Conservation (phyloP, 2,888 invertebrate species). For the Diaphora mendica region DNA sequence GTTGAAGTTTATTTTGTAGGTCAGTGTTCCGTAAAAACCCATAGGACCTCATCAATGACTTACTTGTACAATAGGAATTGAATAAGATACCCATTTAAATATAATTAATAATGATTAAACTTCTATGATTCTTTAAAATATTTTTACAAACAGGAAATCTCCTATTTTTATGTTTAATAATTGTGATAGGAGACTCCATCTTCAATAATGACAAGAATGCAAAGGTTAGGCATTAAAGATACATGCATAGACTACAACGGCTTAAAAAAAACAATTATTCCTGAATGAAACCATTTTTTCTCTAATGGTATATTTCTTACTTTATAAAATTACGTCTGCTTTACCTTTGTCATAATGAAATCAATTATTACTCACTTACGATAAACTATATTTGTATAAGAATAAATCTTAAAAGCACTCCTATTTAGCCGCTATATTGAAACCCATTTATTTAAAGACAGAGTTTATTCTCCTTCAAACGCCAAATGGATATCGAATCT, state of each 20-base stretch:
- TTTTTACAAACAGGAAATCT: no score
- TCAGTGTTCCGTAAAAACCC: slow-evolving; percentile 6
- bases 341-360: background rate
- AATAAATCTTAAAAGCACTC: background rate
- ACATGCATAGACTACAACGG: background rate
- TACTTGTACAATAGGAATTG: background rate
- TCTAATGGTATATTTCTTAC: background rate
- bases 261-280: background rate
- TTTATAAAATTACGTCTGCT: background rate
- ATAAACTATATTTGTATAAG: background rate
- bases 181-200: no score
- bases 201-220: no score
- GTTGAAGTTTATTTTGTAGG: slow-evolving; percentile 19
- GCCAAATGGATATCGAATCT: slow-evolving; percentile 8
- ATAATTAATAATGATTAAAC: background rate
- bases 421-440: background rate
- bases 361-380: background rate
- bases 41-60: background rate
- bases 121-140: no score
- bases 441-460: background rate
- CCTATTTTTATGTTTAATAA: no score
- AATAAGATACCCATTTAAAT: background rate
- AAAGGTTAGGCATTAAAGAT: no score
- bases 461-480: background rate
- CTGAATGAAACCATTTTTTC: background rate